phyloP scores from a whole-genome alignment of 2,888 invertebrate species.

The Cryptocephalus primarius region DNA sequence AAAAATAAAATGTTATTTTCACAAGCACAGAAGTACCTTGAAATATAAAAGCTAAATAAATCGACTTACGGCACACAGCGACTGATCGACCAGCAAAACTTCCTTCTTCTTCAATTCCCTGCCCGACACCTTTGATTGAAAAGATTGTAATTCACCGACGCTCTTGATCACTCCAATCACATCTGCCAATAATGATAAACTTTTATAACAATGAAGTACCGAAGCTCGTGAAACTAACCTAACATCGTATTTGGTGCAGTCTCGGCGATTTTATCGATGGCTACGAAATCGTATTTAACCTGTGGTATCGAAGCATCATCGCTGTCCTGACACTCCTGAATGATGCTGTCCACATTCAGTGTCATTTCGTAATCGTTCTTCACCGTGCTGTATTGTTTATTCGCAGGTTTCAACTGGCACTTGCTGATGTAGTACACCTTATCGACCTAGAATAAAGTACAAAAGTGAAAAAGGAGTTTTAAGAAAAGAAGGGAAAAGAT shows the following conservation, averaged over 20 bases:
- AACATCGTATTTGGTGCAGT: slow-evolving; percentile 56
- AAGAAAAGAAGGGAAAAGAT: too few relatives aligned
- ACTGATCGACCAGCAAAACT: slow-evolving; percentile 73
- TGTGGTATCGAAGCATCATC: slow-evolving; percentile 54
- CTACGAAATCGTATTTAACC: slow-evolving; percentile 64
- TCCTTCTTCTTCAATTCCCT: slow-evolving; percentile 85
- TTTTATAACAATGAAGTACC: background rate
- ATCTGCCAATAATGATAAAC: slow-evolving; percentile 44
- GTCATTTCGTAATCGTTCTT: slow-evolving; percentile 97
- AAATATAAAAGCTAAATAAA: too few relatives aligned
- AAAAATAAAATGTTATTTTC: too few relatives aligned
- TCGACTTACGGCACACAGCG: slow-evolving; percentile 54
- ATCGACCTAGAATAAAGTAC: slow-evolving; percentile 38
- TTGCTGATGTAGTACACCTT: slow-evolving; percentile 82
- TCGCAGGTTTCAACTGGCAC: slow-evolving; percentile 82
- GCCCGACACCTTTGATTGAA: slow-evolving; percentile 64
- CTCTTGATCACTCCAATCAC: slow-evolving; percentile 79
- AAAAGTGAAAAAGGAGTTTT: background rate
- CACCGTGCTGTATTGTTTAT: slow-evolving; percentile 73
- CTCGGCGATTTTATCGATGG: slow-evolving; percentile 61
- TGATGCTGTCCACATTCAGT: slow-evolving; percentile 52
- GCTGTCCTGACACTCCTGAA: slow-evolving; percentile 37
- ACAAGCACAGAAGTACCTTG: too few relatives aligned
- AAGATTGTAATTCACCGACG: slow-evolving; percentile 55
- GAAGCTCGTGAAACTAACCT: slow-evolving; percentile 44